phyloP scores from a whole-genome alignment of 2,797 vertebrate genomes.

The Agapornis canus region DNA sequence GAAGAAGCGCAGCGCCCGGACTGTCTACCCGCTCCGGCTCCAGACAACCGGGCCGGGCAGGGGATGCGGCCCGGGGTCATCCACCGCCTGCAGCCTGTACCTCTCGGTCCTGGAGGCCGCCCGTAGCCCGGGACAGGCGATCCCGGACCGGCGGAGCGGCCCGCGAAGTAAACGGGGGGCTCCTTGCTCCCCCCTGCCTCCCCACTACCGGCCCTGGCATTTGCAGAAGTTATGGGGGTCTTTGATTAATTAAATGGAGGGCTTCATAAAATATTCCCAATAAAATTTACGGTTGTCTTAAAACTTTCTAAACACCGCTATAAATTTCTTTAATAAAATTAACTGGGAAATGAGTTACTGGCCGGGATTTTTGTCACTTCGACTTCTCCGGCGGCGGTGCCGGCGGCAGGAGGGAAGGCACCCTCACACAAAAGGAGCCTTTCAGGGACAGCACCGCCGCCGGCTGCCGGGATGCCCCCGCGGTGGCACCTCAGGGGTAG shows the following conservation, averaged over 20 bases:
- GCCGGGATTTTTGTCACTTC: conserved; percentile 57
- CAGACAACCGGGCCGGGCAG: conserved; percentile 70
- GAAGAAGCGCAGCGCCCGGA: not conserved
- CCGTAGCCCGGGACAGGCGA: not conserved
- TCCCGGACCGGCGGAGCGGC: not conserved
- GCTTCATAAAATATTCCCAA: conserved; percentile 73
- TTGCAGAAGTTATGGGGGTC: conserved; percentile 59
- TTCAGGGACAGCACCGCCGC: conserved; percentile 37
- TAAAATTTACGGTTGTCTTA: conserved; percentile 75
- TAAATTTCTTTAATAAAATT: conserved; percentile 71
- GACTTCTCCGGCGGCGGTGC: not conserved
- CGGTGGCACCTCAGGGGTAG: not conserved
- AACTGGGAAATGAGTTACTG: conserved; percentile 72
- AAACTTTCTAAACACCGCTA: conserved; percentile 76
- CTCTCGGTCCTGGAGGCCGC: conserved; percentile 15
- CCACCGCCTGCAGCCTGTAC: not conserved
- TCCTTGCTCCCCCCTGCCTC: conserved; percentile 34
- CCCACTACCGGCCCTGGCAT: conserved; percentile 21
- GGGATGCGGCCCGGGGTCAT: conserved; percentile 87
- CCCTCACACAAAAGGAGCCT: conserved; percentile 4
- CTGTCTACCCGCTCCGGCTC: conserved; percentile 52
- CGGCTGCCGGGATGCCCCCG: not conserved
- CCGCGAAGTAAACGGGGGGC: not conserved
- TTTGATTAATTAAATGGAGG: conserved; percentile 72
- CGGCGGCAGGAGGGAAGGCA: conserved; percentile 1